phyloP scores from a whole-genome alignment of 2,888 invertebrate species.

The Anthrax anthrax region DNA sequence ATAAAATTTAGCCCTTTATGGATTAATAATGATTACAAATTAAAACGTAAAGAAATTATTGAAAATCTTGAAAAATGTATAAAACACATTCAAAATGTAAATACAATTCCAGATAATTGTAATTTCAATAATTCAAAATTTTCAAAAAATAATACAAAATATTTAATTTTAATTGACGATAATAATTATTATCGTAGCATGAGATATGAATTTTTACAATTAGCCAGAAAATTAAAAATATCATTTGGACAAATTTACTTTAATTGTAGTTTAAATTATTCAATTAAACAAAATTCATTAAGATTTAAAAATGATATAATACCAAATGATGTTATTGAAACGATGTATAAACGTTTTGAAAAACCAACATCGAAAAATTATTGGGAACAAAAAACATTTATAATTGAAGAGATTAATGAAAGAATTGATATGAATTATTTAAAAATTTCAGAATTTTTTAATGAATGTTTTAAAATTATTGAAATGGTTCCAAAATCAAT shows the following conservation, averaged over 20 bases:
- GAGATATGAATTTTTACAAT: constrained; percentile 26
- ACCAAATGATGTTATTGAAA: constrained; percentile 17
- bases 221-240: constrained; percentile 15
- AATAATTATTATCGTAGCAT: constrained; percentile 30
- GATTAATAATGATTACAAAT: constrained; percentile 9
- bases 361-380: constrained; percentile 12
- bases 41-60: constrained; percentile 17
- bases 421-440: not conserved
- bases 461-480: constrained; percentile 3
- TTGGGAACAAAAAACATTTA: constrained; percentile 10
- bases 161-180: constrained; percentile 27
- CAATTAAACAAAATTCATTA: constrained; percentile 17
- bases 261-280: constrained; percentile 9
- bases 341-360: constrained; percentile 23
- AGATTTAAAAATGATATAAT: constrained; percentile 13
- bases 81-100: constrained; percentile 6
- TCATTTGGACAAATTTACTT: constrained; percentile 24
- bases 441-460: constrained; percentile 4
- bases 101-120: not conserved
- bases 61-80: constrained; percentile 14
- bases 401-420: not conserved
- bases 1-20: constrained; percentile 9
- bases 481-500: not conserved
- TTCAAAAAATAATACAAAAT: not conserved
- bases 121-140: not conserved